Evolutionary conservation across 2,113 vertebrate species (phyloP), one percentile per base, ranked within the genome.

Genomic region (Pteronura brasiliensis): DNA sequence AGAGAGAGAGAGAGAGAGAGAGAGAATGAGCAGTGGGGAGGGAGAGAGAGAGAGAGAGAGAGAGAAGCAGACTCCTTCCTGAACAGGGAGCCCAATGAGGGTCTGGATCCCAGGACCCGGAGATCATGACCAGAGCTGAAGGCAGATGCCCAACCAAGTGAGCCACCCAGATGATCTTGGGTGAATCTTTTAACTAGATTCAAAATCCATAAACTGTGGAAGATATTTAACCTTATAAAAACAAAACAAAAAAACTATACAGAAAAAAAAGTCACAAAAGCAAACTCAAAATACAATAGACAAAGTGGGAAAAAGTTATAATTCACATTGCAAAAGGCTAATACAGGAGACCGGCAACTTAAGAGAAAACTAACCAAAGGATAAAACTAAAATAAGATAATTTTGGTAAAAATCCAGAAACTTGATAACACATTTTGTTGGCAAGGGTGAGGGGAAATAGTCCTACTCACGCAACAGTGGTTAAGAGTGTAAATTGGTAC

Each of bases 381-480:
- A 42, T 52, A 69, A 79, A 79, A 69, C 29, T 82, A 76, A 76
- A 69, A 55, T 61, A 52, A 61, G 12, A 25, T 87, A 20, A 44
- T 74, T 94, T 84, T 59, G 92, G 34, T 81, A 76, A 92, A 96
- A 92, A 79, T 55, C 23, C 36, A 47, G n/a, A 94, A 52, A 87
- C 36, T 57, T 67, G n/a, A 4, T 63, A 90, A 42, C 61, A 79
- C 21, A n/a, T 49, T 87, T n/a, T 57, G 11, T 59, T 29, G 39
- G 39, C 34, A 74, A 88, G 5, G 31, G 42, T 39, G 15, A 79
- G 7, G 25, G 47, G 44, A 47, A 72, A 92, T 0, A 59, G 61
- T 49, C 34, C 49, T 31, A 47, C 39, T 86, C 34, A 49, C 1
- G 20, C 10, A n/a, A 42, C 34, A 67, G 10, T 7, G 74, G 10